These are phyloP conservation scores for Mus musculus DNA, from an alignment of 2,113 vertebrate genomes.

Conservation along the genomic window GRCm39 chr10:82998501-82999000, in stretches of 20 bases:
- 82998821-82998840: background rate
- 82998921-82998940: background rate
- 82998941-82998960: background rate
- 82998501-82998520: rapidly evolving
- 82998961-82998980: background rate
- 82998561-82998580: too few relatives aligned
- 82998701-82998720: too few relatives aligned
- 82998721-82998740: too few relatives aligned
- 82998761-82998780: background rate
- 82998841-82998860: rapidly evolving
- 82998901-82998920: background rate
- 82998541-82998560: background rate
- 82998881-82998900: background rate
- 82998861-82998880: background rate
- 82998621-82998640: background rate
- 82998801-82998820: background rate
- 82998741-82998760: background rate
- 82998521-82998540: background rate
- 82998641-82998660: background rate
- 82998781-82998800: background rate
- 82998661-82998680: background rate
- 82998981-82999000: background rate
- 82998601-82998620: background rate
- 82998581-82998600: background rate
- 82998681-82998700: background rate